Evolutionary conservation across 2,888 invertebrate genomes (phyloP).

Genomic region (Iselma pallidipennis): DNA sequence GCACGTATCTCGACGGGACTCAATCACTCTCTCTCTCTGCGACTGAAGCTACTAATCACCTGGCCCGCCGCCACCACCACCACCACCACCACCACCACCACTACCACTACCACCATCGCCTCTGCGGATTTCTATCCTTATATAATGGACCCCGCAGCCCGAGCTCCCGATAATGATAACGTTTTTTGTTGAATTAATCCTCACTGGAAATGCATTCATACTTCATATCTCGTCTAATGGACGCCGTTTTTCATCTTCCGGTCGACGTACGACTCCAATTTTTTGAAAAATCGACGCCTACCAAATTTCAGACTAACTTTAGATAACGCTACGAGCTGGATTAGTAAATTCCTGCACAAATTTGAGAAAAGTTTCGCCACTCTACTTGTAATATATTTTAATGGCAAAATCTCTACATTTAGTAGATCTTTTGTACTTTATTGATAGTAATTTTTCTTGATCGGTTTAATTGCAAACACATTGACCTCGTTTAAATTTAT

Average conservation of each 20-base stretch:
- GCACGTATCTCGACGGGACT: constrained; percentile 52
- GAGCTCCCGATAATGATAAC: constrained; percentile 45
- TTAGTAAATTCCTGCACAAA: too few relatives aligned
- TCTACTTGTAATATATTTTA: too few relatives aligned
- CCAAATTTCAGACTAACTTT: background rate
- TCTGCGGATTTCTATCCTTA: constrained; percentile 24
- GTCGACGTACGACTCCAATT: constrained; percentile 20
- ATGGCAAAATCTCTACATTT: background rate
- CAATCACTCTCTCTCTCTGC: constrained; percentile 51
- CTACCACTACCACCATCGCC: constrained; percentile 26
- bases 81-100: constrained; percentile 27
- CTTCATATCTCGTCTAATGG: constrained; percentile 55
- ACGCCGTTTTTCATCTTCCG: constrained; percentile 53
- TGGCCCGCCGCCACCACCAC: constrained; percentile 32
- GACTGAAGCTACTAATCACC: constrained; percentile 50
- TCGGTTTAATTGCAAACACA: constrained; percentile 5
- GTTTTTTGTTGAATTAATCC: constrained; percentile 53
- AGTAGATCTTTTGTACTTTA: background rate
- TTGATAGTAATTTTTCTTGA: background rate
- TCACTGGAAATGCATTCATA: constrained; percentile 56
- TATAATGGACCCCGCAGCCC: constrained; percentile 35
- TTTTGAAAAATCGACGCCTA: constrained; percentile 10
- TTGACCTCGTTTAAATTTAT: constrained; percentile 28
- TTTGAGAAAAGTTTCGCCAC: too few relatives aligned
- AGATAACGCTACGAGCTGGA: too few relatives aligned